These are phyloP conservation scores for Hymenopus coronatus DNA, from an alignment of 2,888 invertebrate species.

Conservation along the genomic window DNA sequence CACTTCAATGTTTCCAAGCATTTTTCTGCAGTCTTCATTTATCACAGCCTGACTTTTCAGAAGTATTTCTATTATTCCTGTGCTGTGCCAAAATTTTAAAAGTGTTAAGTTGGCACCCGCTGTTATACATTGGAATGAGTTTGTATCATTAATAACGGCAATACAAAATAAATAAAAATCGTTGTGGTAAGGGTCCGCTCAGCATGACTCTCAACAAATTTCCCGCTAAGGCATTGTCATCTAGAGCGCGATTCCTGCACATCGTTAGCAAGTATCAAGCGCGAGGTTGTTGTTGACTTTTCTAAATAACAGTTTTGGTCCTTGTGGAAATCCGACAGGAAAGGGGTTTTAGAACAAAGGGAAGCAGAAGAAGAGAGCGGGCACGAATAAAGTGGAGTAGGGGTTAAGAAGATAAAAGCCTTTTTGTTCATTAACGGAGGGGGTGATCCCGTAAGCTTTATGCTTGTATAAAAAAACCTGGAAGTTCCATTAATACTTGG, in stretches of 20 bases:
- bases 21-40: not conserved
- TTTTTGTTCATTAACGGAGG: slow-evolving; percentile 26
- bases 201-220: not conserved
- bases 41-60: not conserved
- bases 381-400: not conserved
- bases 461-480: slow-evolving; percentile 20
- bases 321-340: not conserved
- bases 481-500: slow-evolving; percentile 25
- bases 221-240: not conserved
- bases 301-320: not conserved
- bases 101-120: not conserved
- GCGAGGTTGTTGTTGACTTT: not conserved
- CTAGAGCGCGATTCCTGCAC: not conserved
- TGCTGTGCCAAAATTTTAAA: not conserved
- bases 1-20: not conserved
- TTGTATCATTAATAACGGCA: not conserved
- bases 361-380: not conserved
- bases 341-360: not conserved
- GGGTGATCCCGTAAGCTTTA: slow-evolving; percentile 22
- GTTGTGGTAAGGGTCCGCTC: not conserved
- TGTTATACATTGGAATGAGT: not conserved
- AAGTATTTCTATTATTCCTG: not conserved
- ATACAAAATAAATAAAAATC: not conserved
- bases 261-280: not conserved
- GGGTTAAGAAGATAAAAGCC: not conserved